Evolutionary conservation across 2,113 vertebrate species (phyloP).

Genomic region (Cryptoleucopteryx plumbea): DNA sequence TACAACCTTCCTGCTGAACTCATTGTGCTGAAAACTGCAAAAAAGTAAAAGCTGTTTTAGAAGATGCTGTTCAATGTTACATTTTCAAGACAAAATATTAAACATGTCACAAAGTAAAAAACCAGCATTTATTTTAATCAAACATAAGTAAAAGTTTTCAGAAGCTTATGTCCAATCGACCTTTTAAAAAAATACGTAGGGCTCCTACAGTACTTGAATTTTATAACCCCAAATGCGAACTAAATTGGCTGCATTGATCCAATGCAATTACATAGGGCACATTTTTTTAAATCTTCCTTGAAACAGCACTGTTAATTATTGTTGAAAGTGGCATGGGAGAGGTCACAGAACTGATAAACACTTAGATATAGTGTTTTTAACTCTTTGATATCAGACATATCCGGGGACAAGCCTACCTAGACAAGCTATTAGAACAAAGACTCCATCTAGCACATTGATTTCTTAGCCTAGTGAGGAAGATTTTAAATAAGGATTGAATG

Average conservation of each 20-base stretch:
- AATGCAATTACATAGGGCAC: neutral
- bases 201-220: neutral
- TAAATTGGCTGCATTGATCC: neutral
- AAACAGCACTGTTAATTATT: constrained; percentile 53
- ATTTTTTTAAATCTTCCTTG: neutral
- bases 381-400: neutral
- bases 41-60: neutral
- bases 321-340: constrained; percentile 28
- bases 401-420: neutral
- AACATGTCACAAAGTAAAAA: neutral
- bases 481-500: neutral
- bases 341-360: constrained; percentile 38
- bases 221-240: neutral
- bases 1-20: neutral
- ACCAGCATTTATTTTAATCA: neutral
- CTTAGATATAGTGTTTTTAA: neutral
- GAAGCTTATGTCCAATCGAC: neutral
- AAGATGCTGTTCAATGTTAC: neutral
- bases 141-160: neutral
- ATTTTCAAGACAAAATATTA: neutral
- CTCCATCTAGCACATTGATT: neutral
- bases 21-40: neutral
- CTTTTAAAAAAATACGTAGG: neutral
- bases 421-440: neutral
- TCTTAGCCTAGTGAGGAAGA: neutral